These are phyloP conservation scores for Saguinus imperator DNA, from an alignment of 2,113 vertebrate genomes.

Conservation along the genomic window DNA sequence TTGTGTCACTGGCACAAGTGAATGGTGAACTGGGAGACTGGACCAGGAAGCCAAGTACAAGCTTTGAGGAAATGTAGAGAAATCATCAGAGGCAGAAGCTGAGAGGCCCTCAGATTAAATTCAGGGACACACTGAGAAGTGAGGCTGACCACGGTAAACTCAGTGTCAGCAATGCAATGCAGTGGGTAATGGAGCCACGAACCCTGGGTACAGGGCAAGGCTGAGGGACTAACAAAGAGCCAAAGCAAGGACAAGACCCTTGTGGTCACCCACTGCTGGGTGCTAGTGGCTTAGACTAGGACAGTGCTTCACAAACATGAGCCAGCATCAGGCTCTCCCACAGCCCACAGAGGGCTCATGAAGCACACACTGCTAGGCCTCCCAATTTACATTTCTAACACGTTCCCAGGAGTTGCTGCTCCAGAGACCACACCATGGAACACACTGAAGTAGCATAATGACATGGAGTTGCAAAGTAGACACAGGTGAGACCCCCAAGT, in stretches of 20 bases:
- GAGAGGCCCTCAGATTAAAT: neutral
- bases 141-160: too few species aligned
- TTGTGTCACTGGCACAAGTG: neutral
- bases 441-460: neutral
- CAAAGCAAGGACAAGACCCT: neutral
- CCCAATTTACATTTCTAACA: neutral
- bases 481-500: rapidly evolving
- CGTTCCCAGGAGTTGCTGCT: neutral
- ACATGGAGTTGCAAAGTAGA: neutral
- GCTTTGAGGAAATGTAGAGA: neutral
- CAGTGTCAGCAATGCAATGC: neutral
- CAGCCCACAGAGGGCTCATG: neutral
- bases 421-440: neutral
- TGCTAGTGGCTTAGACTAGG: rapidly evolving
- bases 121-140: neutral
- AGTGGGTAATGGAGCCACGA: neutral
- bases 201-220: neutral
- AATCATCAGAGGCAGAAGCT: neutral
- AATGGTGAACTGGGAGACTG: neutral
- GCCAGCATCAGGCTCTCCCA: neutral
- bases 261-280: rapidly evolving
- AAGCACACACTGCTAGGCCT: neutral
- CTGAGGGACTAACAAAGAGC: neutral
- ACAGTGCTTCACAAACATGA: neutral
- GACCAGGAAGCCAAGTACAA: too few species aligned